These are phyloP conservation scores for Drosophila lutescens DNA, from an alignment of 2,888 invertebrate genomes.

Conservation along the genomic window DNA sequence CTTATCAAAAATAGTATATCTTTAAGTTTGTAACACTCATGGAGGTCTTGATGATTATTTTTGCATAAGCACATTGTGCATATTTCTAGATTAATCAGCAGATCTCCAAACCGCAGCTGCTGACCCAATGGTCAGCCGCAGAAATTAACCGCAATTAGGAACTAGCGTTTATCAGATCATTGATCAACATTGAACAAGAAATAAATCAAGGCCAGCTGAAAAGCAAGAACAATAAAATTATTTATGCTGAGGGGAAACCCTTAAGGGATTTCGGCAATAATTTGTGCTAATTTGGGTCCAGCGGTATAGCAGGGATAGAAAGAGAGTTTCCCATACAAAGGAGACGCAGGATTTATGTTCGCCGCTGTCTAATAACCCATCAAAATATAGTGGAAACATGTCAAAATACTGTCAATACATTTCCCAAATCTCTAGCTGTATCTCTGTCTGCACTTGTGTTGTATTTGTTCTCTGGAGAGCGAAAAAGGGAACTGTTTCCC, in stretches of 20 bases:
- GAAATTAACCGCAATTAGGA: slow-evolving; percentile 41
- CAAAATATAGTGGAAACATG: slow-evolving; percentile 65
- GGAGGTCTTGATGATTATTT: slow-evolving; percentile 29
- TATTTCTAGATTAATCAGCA: slow-evolving; percentile 1
- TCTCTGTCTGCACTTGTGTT: slow-evolving; percentile 58
- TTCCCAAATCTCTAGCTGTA: slow-evolving; percentile 35
- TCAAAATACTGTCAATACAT: slow-evolving; percentile 73
- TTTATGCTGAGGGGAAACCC: slow-evolving; percentile 26
- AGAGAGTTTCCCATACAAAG: slow-evolving; percentile 4
- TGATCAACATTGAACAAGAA: slow-evolving; percentile 35
- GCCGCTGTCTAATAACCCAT: slow-evolving; percentile 53
- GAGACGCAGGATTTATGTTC: slow-evolving; percentile 31
- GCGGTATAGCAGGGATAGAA: slow-evolving; percentile 13
- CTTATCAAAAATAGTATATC: too few relatives aligned
- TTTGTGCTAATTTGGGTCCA: slow-evolving; percentile 79
- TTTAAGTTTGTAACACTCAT: too few relatives aligned
- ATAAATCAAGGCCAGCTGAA: slow-evolving; percentile 43
- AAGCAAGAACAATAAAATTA: slow-evolving; percentile 30
- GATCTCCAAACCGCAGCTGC: slow-evolving; percentile 56
- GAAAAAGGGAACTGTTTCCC: slow-evolving; percentile 36
- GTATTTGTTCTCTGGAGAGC: slow-evolving; percentile 53
- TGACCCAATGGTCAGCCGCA: slow-evolving; percentile 42
- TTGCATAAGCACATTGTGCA: slow-evolving; percentile 19
- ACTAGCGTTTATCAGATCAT: slow-evolving; percentile 36
- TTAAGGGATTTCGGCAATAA: slow-evolving; percentile 65